Conservation (phyloP, 2,797 vertebrate genomes). For the Glyptemys insculpta region DNA sequence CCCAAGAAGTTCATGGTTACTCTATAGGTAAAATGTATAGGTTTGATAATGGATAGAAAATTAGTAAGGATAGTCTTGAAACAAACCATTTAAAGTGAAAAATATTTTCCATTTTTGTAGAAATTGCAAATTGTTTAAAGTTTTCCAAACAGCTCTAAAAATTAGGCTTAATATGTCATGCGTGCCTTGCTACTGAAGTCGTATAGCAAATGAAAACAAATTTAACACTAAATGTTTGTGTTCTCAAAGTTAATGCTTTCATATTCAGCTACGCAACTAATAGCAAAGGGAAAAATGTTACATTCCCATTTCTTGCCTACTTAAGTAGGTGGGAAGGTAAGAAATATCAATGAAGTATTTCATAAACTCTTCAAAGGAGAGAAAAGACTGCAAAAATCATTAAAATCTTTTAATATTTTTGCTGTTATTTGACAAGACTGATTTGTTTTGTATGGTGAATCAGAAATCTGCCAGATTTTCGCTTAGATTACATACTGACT, state of each 20-base stretch:
- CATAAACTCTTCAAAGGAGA: neutral
- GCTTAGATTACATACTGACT: neutral
- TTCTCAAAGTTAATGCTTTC: neutral
- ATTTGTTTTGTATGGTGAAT: neutral
- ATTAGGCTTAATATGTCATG: neutral
- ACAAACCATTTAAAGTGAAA: neutral
- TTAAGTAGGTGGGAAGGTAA: neutral
- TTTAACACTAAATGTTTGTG: neutral
- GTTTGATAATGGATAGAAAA: neutral
- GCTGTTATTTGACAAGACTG: neutral
- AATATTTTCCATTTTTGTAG: neutral
- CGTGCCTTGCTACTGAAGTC: neutral
- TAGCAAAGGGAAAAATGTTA: neutral
- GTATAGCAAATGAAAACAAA: neutral
- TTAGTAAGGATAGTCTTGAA: neutral
- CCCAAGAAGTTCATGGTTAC: neutral
- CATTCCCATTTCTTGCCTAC: neutral
- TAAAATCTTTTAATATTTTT: neutral
- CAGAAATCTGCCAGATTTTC: accelerated
- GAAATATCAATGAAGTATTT: neutral
- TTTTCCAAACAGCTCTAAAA: neutral
- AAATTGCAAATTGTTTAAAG: neutral
- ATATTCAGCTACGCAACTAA: neutral
- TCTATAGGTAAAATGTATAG: neutral
- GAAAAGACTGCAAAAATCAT: neutral